Conservation (phyloP, 2,797 vertebrate species). For the Esox lucius region DNA sequence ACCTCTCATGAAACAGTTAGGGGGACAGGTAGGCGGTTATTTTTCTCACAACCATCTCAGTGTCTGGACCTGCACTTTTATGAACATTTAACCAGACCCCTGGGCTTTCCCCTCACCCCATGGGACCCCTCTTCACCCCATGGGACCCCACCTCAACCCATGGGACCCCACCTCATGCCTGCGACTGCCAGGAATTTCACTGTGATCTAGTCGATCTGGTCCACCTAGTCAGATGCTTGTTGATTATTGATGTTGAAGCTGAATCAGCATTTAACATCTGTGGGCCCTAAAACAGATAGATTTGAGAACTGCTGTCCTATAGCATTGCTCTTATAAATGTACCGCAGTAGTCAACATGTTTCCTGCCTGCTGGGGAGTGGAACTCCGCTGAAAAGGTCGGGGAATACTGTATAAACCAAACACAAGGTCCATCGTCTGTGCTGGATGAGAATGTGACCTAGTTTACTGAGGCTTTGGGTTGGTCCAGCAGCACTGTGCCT, state of each 20-base stretch:
- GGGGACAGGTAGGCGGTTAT: constrained; percentile 82
- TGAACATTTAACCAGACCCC: too few relatives aligned
- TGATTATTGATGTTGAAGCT: too few relatives aligned
- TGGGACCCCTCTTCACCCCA: too few relatives aligned
- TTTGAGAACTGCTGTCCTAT: neutral
- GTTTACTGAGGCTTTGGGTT: constrained; percentile 8
- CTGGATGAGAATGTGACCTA: neutral
- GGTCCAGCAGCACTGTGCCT: constrained; percentile 25
- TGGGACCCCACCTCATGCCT: too few relatives aligned
- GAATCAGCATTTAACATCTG: too few relatives aligned
- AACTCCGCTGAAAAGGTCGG: neutral
- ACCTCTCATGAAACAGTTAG: constrained; percentile 94
- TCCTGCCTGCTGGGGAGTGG: neutral
- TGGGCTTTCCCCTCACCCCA: too few relatives aligned
- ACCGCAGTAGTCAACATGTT: neutral
- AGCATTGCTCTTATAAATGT: neutral
- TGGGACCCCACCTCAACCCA: too few relatives aligned
- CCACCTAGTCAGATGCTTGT: too few relatives aligned
- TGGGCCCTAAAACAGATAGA: too few relatives aligned
- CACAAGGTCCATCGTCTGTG: neutral
- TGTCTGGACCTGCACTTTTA: neutral
- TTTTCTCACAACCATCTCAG: neutral
- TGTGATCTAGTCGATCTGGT: too few relatives aligned
- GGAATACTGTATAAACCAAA: neutral
- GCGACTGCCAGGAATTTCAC: too few relatives aligned